Conservation (phyloP, 2,888 invertebrate genomes). For the Mimas tiliae region DNA sequence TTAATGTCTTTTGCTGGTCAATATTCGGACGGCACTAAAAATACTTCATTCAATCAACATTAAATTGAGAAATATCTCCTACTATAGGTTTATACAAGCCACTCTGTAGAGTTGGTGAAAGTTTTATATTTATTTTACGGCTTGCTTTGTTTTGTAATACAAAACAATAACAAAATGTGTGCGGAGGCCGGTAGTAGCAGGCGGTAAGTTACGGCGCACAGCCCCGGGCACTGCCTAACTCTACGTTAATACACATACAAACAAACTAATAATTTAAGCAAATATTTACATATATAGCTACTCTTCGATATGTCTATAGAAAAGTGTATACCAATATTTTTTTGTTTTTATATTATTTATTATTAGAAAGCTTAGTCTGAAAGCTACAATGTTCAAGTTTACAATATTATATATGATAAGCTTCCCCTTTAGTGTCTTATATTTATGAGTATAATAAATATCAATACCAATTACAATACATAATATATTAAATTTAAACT, state of each 20-base stretch:
- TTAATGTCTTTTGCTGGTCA: too few relatives aligned
- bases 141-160: slow-evolving; percentile 70
- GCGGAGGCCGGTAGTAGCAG: slow-evolving; percentile 44
- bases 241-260: slow-evolving; percentile 20
- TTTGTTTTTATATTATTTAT: too few relatives aligned
- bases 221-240: slow-evolving; percentile 30
- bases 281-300: slow-evolving; percentile 8
- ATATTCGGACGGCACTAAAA: too few relatives aligned
- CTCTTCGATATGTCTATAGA: neutral
- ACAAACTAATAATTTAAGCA: slow-evolving; percentile 29
- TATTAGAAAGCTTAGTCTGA: too few relatives aligned
- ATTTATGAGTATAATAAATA: too few relatives aligned
- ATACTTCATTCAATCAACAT: neutral
- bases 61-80: slow-evolving; percentile 51
- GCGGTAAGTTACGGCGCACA: slow-evolving; percentile 33
- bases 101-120: slow-evolving; percentile 62
- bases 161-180: slow-evolving; percentile 73
- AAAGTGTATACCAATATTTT: neutral
- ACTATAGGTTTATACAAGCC: slow-evolving; percentile 61
- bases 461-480: too few relatives aligned
- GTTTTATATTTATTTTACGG: slow-evolving; percentile 69
- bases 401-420: too few relatives aligned
- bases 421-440: too few relatives aligned
- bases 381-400: too few relatives aligned
- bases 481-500: too few relatives aligned